Percentiles rank a stretch among this genome's conserved stretches.
These are phyloP conservation scores for Drosophila setosimentum DNA, from an alignment of 2,888 invertebrate genomes.

Conservation along the genomic window DNA sequence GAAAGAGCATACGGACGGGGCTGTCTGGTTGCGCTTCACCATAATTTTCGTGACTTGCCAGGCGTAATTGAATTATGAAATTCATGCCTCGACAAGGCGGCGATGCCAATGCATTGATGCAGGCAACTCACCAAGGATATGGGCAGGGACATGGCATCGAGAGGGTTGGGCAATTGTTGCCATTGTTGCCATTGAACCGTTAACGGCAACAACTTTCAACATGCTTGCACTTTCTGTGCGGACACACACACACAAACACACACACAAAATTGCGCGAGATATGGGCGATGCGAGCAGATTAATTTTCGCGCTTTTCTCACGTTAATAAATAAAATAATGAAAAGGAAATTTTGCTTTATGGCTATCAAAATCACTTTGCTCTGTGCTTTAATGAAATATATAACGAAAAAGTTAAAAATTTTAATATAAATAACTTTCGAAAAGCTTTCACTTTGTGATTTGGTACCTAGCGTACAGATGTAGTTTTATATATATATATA, in stretches of 20 bases:
- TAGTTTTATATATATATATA: neutral
- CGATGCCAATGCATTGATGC: constrained; percentile 42
- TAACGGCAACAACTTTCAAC: constrained; percentile 54
- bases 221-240: constrained; percentile 49
- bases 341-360: constrained; percentile 65
- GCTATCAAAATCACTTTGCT: constrained; percentile 36
- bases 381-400: constrained; percentile 45
- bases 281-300: constrained; percentile 38
- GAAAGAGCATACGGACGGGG: constrained; percentile 15
- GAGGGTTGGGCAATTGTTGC: constrained; percentile 14
- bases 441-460: constrained; percentile 49
- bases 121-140: constrained; percentile 40
- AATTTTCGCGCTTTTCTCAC: constrained; percentile 57
- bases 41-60: constrained; percentile 23
- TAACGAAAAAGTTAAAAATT: constrained; percentile 61
- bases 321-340: constrained; percentile 71
- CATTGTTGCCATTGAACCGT: constrained; percentile 59
- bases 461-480: neutral
- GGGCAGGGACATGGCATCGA: constrained; percentile 3
- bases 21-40: constrained; percentile 14
- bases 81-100: constrained; percentile 45
- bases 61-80: constrained; percentile 73
- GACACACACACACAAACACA: neutral
- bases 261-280: neutral
- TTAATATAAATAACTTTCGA: constrained; percentile 71